Evolutionary conservation across 1,140 invertebrate species (phyloP).

Genomic region (Zaprionus davidi): DNA sequence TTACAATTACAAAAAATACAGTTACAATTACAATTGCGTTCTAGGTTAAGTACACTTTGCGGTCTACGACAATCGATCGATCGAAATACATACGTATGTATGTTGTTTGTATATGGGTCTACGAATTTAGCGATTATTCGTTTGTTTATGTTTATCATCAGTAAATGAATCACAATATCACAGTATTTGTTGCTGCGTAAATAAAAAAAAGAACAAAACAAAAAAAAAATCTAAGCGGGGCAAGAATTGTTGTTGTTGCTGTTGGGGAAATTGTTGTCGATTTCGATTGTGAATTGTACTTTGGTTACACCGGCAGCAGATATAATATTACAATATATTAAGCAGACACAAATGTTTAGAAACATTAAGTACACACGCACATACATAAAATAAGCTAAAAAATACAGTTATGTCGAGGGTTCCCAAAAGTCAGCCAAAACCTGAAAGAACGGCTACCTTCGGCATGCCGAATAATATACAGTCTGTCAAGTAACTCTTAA

Average conservation of each 20-base stretch:
- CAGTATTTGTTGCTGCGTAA: conserved; percentile 72
- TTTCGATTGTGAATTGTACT: conserved; percentile 45
- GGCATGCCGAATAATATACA: no score
- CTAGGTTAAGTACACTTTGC: conserved; percentile 50
- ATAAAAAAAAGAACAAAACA: conserved; percentile 25
- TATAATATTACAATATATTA: conserved; percentile 19
- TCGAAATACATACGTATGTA: conserved; percentile 4
- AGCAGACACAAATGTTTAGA: conserved; percentile 4
- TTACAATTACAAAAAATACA: conserved; percentile 36
- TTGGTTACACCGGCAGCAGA: conserved; percentile 65
- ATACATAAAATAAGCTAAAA: conserved; percentile 4
- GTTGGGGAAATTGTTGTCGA: conserved; percentile 1
- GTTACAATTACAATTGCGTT: conserved; percentile 57
- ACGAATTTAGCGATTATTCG: conserved; percentile 17
- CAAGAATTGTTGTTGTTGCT: conserved; percentile 50
- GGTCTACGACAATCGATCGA: conserved; percentile 23
- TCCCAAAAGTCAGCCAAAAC: conserved; percentile 24
- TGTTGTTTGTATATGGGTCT: neutral
- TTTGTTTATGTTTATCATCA: conserved; percentile 23
- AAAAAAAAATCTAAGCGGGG: conserved; percentile 33
- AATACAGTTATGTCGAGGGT: conserved; percentile 21
- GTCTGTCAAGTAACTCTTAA: no score
- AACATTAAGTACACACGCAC: conserved; percentile 22
- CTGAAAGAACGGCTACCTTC: neutral
- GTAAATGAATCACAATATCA: conserved; percentile 64